A percentile compares a stretch with the other conserved stretches of the same genome.
Conservation (phyloP, 1,140 invertebrate species). For the Drosophila leontia region DNA sequence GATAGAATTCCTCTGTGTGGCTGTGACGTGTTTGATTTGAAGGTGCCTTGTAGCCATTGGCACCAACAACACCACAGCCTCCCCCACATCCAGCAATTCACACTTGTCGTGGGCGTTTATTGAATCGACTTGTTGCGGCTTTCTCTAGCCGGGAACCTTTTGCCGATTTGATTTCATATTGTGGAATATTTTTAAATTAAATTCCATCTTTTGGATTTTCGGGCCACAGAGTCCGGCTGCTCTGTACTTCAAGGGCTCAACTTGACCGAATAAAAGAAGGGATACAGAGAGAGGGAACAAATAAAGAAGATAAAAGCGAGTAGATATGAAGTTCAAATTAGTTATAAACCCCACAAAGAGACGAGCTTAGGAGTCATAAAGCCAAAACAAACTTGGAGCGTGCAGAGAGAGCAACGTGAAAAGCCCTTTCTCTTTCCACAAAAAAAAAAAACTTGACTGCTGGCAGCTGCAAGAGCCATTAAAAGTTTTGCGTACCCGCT, state of each 20-base stretch:
- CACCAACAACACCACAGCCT: background rate
- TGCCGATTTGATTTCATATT: constrained; percentile 54
- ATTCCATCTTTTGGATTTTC: constrained; percentile 52
- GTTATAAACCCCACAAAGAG: constrained; percentile 72
- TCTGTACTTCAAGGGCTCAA: constrained; percentile 13
- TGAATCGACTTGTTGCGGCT: constrained; percentile 74
- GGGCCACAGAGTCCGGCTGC: background rate
- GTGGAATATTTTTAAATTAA: constrained; percentile 67
- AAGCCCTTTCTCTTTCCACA: constrained; percentile 47
- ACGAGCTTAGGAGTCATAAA: constrained; percentile 47
- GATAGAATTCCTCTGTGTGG: constrained; percentile 40
- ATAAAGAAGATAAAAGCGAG: constrained; percentile 58
- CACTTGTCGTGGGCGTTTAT: constrained; percentile 54
- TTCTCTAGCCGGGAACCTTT: constrained; percentile 22
- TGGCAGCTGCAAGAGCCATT: constrained; percentile 75
- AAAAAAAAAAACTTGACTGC: constrained; percentile 57
- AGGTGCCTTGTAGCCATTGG: constrained; percentile 60
- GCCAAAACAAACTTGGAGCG: constrained; percentile 60
- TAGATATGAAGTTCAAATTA: constrained; percentile 80
- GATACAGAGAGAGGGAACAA: constrained; percentile 23
- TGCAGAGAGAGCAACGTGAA: constrained; percentile 31
- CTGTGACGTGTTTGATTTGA: constrained; percentile 59
- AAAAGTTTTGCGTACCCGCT: constrained; percentile 71
- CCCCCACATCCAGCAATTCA: background rate
- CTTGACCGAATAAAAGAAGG: constrained; percentile 24